Evolutionary conservation across 2,888 invertebrate species (phyloP).

Genomic region (Cremastobaeus sp.): DNA sequence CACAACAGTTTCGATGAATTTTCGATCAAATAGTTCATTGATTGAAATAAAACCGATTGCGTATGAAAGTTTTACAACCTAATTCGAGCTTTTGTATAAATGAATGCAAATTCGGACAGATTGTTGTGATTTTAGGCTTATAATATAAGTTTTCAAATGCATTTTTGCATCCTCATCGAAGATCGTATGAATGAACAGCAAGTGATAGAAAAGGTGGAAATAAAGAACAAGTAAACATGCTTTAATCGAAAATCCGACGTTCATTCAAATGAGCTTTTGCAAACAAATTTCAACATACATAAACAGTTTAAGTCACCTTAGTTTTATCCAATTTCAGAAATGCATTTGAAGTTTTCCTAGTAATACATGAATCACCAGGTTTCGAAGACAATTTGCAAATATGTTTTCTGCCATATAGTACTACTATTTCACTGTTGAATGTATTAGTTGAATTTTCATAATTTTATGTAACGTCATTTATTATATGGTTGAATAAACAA

Average conservation of each 20-base stretch:
- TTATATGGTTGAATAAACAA: slow-evolving; percentile 64
- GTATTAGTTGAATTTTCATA: slow-evolving; percentile 38
- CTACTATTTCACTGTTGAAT: no score
- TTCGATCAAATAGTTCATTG: not conserved
- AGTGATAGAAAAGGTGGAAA: no score
- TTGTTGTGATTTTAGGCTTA: slow-evolving; percentile 36
- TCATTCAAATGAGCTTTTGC: no score
- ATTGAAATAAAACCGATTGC: not conserved
- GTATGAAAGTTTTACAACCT: no score
- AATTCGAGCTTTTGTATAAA: no score
- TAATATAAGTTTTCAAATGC: slow-evolving; percentile 12
- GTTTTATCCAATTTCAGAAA: no score
- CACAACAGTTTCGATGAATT: slow-evolving; percentile 42
- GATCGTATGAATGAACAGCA: no score
- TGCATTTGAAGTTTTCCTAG: slow-evolving; percentile 23
- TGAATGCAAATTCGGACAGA: slow-evolving; percentile 12
- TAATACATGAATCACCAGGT: slow-evolving; percentile 65
- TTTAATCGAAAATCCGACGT: no score
- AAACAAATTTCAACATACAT: no score
- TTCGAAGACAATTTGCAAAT: slow-evolving; percentile 63
- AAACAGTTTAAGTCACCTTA: no score
- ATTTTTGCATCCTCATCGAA: no score
- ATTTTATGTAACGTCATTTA: slow-evolving; percentile 9
- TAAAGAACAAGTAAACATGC: no score
- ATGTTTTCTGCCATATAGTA: not conserved